Conservation (phyloP, 2,888 invertebrate genomes). For the Harmothoe impar region DNA sequence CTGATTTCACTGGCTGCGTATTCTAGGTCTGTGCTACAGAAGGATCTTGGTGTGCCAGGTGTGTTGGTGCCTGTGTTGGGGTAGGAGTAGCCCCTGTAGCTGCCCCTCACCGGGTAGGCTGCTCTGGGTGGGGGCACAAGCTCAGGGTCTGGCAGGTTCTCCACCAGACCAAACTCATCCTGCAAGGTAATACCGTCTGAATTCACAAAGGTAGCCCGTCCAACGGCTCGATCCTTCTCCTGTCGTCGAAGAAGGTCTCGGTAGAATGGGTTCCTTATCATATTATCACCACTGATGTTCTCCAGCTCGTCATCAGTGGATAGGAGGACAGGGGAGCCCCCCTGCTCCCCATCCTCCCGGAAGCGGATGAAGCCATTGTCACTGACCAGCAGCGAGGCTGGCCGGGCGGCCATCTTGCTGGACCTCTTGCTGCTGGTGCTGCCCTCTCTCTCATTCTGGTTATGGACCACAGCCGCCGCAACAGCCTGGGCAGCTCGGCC, state of each 20-base stretch:
- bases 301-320: conserved; percentile 68
- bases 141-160: neutral
- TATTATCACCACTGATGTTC: conserved; percentile 46
- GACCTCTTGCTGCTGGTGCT: conserved; percentile 42
- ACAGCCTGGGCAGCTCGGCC: conserved; percentile 36
- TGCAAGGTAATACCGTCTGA: conserved; percentile 53
- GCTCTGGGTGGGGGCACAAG: conserved; percentile 12
- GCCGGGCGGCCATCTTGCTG: conserved; percentile 78
- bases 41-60: conserved; percentile 66
- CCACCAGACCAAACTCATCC: conserved; percentile 55
- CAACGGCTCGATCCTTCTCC: conserved; percentile 55
- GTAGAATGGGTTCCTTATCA: conserved; percentile 52
- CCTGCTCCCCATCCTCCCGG: conserved; percentile 67
- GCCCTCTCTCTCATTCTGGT: neutral
- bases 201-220: conserved; percentile 51
- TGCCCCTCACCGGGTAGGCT: conserved; percentile 8
- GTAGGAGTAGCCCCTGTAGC: conserved; percentile 24
- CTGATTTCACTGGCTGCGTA: conserved; percentile 81
- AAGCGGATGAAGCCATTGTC: conserved; percentile 93
- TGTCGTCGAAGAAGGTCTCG: conserved; percentile 54
- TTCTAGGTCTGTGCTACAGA: conserved; percentile 80
- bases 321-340: conserved; percentile 52
- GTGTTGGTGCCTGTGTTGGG: conserved; percentile 66
- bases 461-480: conserved; percentile 14
- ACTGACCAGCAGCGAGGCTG: conserved; percentile 91